These are phyloP conservation scores for Semnopithecus entellus DNA, from an alignment of 2,113 vertebrate species.

Conservation along the genomic window DNA sequence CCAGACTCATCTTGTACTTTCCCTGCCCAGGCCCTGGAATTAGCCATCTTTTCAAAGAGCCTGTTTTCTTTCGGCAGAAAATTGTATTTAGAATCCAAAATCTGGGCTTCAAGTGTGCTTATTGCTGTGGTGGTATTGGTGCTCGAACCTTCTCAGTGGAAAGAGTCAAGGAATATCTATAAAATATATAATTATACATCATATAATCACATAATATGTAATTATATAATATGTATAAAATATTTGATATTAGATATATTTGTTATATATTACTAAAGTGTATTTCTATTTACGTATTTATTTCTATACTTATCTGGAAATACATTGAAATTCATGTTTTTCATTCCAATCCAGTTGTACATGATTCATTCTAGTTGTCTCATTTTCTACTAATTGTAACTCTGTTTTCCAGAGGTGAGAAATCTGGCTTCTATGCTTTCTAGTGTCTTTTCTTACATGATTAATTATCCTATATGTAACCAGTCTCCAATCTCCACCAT, in stretches of 20 bases:
- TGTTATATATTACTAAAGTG: neutral
- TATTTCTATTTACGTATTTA: neutral
- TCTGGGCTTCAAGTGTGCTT: neutral
- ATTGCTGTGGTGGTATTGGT: neutral
- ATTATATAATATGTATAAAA: neutral
- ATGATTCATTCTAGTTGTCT: neutral
- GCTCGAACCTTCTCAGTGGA: neutral
- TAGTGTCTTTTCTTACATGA: neutral
- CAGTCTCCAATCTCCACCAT: accelerated
- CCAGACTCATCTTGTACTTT: neutral
- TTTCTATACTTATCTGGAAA: neutral
- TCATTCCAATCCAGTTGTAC: neutral
- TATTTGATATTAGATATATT: neutral
- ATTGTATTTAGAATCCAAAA: neutral
- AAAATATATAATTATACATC: neutral
- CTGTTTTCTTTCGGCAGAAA: neutral
- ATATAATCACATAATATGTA: neutral
- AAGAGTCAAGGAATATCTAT: neutral
- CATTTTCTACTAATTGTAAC: neutral
- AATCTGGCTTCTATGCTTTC: neutral
- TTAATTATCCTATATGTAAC: neutral
- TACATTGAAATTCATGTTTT: neutral
- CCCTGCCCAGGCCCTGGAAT: neutral
- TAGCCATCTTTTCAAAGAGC: neutral
- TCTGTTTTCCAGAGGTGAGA: neutral